A percentile compares a stretch with the other conserved stretches of the same genome.
These are phyloP conservation scores for Apis mellifera DNA, from an alignment of 1,140 invertebrate species.

Conservation along the genomic window Amel_HAv3.1 CM009936.2:5793001-5793500, in stretches of 20 bases:
- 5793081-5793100: slow-evolving; percentile 35
- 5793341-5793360: slow-evolving; percentile 29
- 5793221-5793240: slow-evolving; percentile 22
- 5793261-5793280: not conserved
- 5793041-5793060: slow-evolving; percentile 68
- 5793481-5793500: slow-evolving; percentile 57
- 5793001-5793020: slow-evolving; percentile 62
- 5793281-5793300: not conserved
- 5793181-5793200: slow-evolving; percentile 63
- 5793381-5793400: not conserved
- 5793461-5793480: too few species aligned
- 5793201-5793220: slow-evolving; percentile 52
- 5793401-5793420: slow-evolving; percentile 55
- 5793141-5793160: too few species aligned
- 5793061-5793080: slow-evolving; percentile 39
- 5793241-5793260: not conserved
- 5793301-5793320: slow-evolving; percentile 19
- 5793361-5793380: too few species aligned
- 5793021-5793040: slow-evolving; percentile 14
- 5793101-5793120: slow-evolving; percentile 72
- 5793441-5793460: slow-evolving; percentile 45
- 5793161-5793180: slow-evolving; percentile 8
- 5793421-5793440: slow-evolving; percentile 53
- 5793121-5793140: slow-evolving; percentile 70
- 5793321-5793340: not conserved